Evolutionary conservation across 2,888 invertebrate species (phyloP), one percentile per base, ranked within the genome.

Genomic region (Acrobasis suavella): DNA sequence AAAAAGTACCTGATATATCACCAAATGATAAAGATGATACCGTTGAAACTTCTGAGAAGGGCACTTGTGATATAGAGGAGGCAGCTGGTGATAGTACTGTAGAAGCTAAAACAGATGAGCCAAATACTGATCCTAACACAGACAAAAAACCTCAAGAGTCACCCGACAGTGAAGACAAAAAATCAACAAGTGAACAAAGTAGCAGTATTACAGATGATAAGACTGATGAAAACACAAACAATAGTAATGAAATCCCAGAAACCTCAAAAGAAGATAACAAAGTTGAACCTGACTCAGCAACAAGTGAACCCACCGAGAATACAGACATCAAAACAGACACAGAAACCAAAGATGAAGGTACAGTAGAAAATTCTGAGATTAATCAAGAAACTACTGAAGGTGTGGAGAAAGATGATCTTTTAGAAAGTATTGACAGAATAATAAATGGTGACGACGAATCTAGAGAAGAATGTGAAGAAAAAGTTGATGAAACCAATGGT

Each of bases 401-500:
- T 58, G 67, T 51, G 1, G 62, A 42, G 10, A 37, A 58, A 46
- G 58, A 63, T 51, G 66, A 63, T 65, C 5, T 67, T 65, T 0
- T 84, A 80, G 58, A 67, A 65, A 38, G 77, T 78, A 46, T 81
- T 82, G 37, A 68, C 62, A 50, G 56, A 56, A 14, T 69, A 69
- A 55, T 58, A 17, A 46, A 50, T 22, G 60, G 51, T 51, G 54
- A 62, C 32, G 50, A 56, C 42, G 54, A 64, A 42, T 50, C 58
- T 17, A 54, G 37, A 63, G 12, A 32, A 58, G 22, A 12, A 46
- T 6, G 50, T 15, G 16, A 59, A 49, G 58, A 49, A 32, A 56
- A 56, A 58, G 46, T 58, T 14, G 46, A 50, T 22, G 46, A 50
- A 22, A 49, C 5, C 32, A 9, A 3, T 49, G 9, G 32, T 50